Evolutionary conservation across 2,113 vertebrate species (phyloP).

Genomic region (Petaurus breviceps): DNA sequence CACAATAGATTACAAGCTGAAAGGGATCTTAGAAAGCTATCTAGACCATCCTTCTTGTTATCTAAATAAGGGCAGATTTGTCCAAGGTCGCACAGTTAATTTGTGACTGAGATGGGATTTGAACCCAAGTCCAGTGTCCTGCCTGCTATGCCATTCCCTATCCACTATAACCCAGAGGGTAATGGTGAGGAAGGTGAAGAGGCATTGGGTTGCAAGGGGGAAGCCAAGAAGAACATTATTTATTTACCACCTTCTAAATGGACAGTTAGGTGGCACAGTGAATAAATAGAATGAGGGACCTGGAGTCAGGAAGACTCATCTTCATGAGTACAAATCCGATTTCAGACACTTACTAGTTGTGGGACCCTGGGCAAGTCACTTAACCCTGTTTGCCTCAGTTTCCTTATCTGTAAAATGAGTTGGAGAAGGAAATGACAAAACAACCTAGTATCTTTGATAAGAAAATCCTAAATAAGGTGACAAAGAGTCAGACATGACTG

Average conservation of each 20-base stretch:
- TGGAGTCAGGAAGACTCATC: background rate
- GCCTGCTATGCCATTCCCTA: background rate
- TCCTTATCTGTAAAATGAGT: background rate
- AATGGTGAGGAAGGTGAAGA: background rate
- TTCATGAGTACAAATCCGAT: background rate
- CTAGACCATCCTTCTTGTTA: background rate
- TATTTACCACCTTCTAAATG: background rate
- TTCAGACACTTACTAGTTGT: background rate
- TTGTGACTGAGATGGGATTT: background rate
- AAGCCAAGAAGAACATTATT: background rate
- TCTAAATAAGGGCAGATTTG: background rate
- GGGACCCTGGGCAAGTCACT: background rate
- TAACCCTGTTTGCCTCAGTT: background rate
- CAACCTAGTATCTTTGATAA: background rate
- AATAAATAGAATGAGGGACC: too few relatives aligned
- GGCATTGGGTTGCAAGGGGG: background rate
- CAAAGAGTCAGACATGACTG: background rate
- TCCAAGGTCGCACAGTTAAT: background rate
- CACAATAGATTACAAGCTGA: background rate
- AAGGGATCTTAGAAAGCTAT: background rate
- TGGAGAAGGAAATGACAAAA: background rate
- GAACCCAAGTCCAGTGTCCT: background rate
- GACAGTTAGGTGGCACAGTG: background rate
- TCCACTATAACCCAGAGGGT: background rate
- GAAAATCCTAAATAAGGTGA: background rate